Conservation (phyloP, 2,797 vertebrate genomes). For the Melanotaenia maccullochi region DNA sequence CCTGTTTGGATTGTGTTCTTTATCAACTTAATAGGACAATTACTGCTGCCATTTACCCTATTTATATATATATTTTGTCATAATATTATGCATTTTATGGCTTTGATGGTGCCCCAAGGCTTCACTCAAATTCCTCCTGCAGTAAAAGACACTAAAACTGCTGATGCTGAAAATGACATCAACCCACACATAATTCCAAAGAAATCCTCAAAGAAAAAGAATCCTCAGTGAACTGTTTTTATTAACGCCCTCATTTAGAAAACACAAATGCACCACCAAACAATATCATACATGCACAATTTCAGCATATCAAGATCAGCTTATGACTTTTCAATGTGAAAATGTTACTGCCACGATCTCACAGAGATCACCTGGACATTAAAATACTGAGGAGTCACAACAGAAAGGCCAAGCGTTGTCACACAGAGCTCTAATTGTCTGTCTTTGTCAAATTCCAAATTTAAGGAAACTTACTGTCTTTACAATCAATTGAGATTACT, state of each 20-base stretch:
- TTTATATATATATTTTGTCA: constrained; percentile 67
- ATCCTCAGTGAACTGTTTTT: constrained; percentile 78
- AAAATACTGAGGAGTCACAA: constrained; percentile 76
- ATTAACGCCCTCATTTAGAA: constrained; percentile 85
- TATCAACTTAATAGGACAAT: constrained; percentile 49
- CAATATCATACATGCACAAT: constrained; percentile 86
- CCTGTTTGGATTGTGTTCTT: constrained; percentile 34
- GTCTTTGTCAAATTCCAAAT: constrained; percentile 23
- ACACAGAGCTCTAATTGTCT: constrained; percentile 40
- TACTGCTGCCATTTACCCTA: constrained; percentile 62
- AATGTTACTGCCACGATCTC: constrained; percentile 88
- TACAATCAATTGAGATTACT: constrained; percentile 32
- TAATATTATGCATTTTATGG: constrained; percentile 73
- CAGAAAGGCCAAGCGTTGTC: constrained; percentile 83
- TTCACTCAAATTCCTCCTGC: constrained; percentile 63
- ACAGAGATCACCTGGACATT: constrained; percentile 86
- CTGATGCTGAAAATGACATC: constrained; percentile 75
- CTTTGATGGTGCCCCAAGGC: constrained; percentile 64
- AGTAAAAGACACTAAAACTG: constrained; percentile 74
- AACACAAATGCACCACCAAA: constrained; percentile 87
- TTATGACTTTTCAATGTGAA: constrained; percentile 97
- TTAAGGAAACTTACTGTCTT: constrained; percentile 30
- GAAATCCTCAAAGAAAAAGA: constrained; percentile 13
- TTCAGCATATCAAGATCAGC: constrained; percentile 87
- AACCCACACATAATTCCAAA: constrained; percentile 49